Conservation (phyloP, 2,888 invertebrate genomes). For the Eustalomyia histrio region DNA sequence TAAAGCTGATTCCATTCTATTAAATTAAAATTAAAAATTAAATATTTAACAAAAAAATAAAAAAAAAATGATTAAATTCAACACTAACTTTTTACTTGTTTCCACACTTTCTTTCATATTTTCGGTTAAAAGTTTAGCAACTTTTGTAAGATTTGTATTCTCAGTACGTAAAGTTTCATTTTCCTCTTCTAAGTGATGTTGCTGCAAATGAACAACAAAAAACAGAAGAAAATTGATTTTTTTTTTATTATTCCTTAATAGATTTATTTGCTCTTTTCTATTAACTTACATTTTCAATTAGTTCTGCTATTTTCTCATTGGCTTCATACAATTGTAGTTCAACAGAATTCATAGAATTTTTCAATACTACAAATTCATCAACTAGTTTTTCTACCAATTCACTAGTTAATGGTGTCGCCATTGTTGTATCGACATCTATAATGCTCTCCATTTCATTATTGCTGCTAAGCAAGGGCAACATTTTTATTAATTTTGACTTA, state of each 20-base stretch:
- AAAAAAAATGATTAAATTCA: too few relatives aligned
- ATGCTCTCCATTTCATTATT: slow-evolving; percentile 76
- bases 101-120: slow-evolving; percentile 79
- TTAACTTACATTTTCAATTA: slow-evolving; percentile 76
- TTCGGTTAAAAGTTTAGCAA: slow-evolving; percentile 77
- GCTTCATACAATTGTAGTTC: slow-evolving; percentile 79
- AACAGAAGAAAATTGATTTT: neutral
- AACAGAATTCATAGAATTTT: slow-evolving; percentile 74
- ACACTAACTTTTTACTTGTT: slow-evolving; percentile 78
- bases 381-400: slow-evolving; percentile 76
- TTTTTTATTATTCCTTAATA: neutral
- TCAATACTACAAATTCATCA: slow-evolving; percentile 75
- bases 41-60: neutral
- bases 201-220: slow-evolving; percentile 67
- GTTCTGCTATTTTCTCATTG: slow-evolving; percentile 79
- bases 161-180: slow-evolving; percentile 77
- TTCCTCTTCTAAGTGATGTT: slow-evolving; percentile 78
- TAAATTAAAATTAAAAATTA: slow-evolving; percentile 1
- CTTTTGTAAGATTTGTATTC: slow-evolving; percentile 77
- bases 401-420: slow-evolving; percentile 72
- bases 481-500: slow-evolving; percentile 76
- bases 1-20: slow-evolving; percentile 78
- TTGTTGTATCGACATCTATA: slow-evolving; percentile 72
- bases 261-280: neutral
- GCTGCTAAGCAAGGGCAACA: slow-evolving; percentile 73